These are phyloP conservation scores for Zosterops japonicus DNA, from an alignment of 2,113 vertebrate species.

Conservation along the genomic window DNA sequence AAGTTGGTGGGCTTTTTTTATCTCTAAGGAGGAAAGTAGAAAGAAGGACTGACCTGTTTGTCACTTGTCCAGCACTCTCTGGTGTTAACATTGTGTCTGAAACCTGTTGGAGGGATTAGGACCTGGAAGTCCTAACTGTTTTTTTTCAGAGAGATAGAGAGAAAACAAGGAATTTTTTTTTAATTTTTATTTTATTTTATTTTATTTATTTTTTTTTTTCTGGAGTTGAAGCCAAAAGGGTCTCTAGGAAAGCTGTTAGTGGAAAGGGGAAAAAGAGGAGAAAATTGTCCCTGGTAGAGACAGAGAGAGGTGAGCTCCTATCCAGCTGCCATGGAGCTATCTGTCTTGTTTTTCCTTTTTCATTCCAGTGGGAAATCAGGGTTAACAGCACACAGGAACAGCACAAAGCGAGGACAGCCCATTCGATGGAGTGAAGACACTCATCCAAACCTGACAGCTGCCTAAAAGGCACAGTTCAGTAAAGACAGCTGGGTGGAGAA, in stretches of 20 bases:
- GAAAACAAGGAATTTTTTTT: background rate
- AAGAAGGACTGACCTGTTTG: background rate
- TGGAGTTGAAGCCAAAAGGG: background rate
- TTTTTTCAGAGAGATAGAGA: background rate
- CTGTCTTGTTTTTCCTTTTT: background rate
- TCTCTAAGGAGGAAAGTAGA: background rate
- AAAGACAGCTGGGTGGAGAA: slow-evolving; percentile 5
- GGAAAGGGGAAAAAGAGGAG: background rate
- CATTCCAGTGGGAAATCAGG: slow-evolving; percentile 39
- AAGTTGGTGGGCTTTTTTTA: background rate
- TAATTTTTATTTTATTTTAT: background rate
- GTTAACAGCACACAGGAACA: slow-evolving; percentile 5
- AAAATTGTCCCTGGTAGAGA: background rate
- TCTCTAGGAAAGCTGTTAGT: background rate
- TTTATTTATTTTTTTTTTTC: no score
- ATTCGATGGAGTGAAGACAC: background rate
- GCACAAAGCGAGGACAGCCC: background rate
- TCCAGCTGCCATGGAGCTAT: background rate
- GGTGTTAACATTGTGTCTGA: background rate
- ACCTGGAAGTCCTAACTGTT: background rate
- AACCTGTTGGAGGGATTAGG: background rate
- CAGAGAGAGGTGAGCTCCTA: background rate
- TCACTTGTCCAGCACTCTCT: background rate
- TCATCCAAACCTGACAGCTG: slow-evolving; percentile 55
- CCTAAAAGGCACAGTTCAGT: slow-evolving; percentile 4